Evolutionary conservation across 1,140 invertebrate genomes (phyloP).

Genomic region (Grapholita molesta): DNA sequence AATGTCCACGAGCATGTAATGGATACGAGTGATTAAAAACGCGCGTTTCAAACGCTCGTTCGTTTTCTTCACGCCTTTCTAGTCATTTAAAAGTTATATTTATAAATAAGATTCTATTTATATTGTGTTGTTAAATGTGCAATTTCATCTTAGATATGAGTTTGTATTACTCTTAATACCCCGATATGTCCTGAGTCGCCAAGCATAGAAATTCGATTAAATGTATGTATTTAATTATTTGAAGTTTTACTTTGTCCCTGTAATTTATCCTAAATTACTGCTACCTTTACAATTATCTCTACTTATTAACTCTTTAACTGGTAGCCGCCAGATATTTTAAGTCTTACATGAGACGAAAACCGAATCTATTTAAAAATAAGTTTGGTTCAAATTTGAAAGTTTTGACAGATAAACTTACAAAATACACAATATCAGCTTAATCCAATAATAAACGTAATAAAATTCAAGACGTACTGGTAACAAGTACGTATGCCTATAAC

Average conservation of each 20-base stretch:
- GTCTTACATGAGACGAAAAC: no score
- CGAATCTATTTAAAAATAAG: no score
- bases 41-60: constrained; percentile 1
- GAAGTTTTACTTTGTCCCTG: not conserved
- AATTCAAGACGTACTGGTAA: no score
- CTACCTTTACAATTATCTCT: no score
- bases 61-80: not conserved
- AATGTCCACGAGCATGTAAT: not conserved
- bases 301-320: no score
- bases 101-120: constrained; percentile 7
- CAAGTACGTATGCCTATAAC: no score
- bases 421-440: no score
- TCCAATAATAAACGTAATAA: no score
- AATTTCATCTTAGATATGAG: not conserved
- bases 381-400: no score
- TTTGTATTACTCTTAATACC: not conserved
- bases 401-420: no score
- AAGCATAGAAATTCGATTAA: constrained; percentile 20
- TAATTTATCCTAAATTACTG: no score
- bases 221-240: constrained; percentile 22
- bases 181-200: constrained; percentile 14
- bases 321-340: no score
- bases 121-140: not conserved
- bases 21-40: not conserved
- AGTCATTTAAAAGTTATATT: not conserved